Evolutionary conservation across 1,140 invertebrate genomes (phyloP), one percentile per base, ranked within the genome.

Genomic region (Camponotus pennsylvanicus): DNA sequence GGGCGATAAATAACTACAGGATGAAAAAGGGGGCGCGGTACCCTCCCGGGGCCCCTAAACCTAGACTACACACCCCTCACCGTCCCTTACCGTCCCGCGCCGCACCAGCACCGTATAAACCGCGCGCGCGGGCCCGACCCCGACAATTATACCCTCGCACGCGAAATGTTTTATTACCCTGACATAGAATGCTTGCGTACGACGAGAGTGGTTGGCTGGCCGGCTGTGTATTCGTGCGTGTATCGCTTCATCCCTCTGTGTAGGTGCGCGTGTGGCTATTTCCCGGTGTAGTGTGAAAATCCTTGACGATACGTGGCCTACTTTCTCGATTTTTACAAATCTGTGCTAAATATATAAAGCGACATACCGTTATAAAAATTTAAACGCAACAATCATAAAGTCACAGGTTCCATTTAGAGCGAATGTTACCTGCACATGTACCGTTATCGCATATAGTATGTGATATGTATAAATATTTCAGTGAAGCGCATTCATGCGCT

Each of bases 11-110:
- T 94, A 94, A 94, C 94, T 92, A 93, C 92, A 93, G 93, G 91
- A 94, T 94, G 93, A 94, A 94, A 94, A 94, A 94, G 93, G 94
- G 94, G 94, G 93, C 91, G 92, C 91, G 91, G 91, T 93, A 92
- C 93, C 93, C 92, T 92, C 93, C 90, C 92, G 93, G 94, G 93
- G 93, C 91, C 92, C 94, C 93, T 92, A 94, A 94, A 94, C 92
- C 93, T 93, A 94, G 93, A 91, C 92, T 92, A 88, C 88, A 90
- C 83, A 87, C 86, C 90, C 92, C 89, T 89, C 89, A 85, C 86
- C 82, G 37, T 89, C 92, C 87, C 88, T 90, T 85, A 55, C 80
- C 76, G 59, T 78, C 61, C 87, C 82, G 70, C 84, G 61, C 71
- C 83, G 73, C 75, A 84, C 80, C 88, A 77, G 88, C 88, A 86